Percentiles rank a stretch among this genome's conserved stretches.
These are phyloP conservation scores for Cichlasoma orientale DNA, from an alignment of 2,797 vertebrate genomes.

Conservation along the genomic window DNA sequence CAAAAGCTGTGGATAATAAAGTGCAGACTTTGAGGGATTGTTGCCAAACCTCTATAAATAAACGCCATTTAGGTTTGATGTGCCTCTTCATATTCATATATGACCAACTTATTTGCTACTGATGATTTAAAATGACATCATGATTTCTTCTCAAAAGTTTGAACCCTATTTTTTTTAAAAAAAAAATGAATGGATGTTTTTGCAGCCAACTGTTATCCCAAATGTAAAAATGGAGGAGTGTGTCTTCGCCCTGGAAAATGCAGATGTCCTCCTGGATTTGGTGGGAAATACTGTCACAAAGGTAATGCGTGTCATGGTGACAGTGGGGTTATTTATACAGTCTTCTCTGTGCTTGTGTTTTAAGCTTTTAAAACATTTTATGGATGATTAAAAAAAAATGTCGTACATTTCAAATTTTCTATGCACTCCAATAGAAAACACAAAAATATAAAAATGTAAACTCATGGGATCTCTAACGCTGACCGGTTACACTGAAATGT, in stretches of 20 bases:
- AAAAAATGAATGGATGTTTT: not conserved
- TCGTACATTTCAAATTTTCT: not conserved
- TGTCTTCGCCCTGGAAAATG: constrained; percentile 90
- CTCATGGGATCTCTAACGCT: not conserved
- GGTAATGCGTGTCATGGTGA: constrained; percentile 64
- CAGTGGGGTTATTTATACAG: not conserved
- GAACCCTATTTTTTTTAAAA: not conserved
- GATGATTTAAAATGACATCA: not conserved
- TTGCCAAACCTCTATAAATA: not conserved
- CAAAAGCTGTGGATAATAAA: too few relatives aligned
- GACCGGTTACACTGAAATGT: not conserved
- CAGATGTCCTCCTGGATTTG: constrained; percentile 84
- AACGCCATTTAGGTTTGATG: not conserved
- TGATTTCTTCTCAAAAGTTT: not conserved
- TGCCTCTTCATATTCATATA: not conserved
- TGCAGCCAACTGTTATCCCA: constrained; percentile 87
- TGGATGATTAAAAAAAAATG: accelerated
- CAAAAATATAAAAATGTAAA: not conserved
- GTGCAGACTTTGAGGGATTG: not conserved
- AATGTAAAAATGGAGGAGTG: constrained; percentile 88
- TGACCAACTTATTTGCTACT: not conserved
- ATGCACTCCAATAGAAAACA: not conserved
- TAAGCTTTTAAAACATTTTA: not conserved
- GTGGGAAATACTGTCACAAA: constrained; percentile 88
- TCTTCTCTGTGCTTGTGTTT: not conserved